phyloP scores from a whole-genome alignment of 2,888 invertebrate species.

The Muschampia plurimacula region DNA sequence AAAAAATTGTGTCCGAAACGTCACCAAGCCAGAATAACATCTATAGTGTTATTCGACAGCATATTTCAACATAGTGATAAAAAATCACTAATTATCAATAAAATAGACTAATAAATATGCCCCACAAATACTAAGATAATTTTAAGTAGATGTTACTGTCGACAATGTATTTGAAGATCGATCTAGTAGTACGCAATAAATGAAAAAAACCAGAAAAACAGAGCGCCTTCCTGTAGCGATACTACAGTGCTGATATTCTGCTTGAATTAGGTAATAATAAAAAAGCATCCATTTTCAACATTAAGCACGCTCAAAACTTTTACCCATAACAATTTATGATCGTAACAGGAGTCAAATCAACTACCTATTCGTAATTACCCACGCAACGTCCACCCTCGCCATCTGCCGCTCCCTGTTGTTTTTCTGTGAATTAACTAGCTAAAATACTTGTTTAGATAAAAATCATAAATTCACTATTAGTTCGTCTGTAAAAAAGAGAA shows the following conservation, averaged over 20 bases:
- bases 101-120: too few species aligned
- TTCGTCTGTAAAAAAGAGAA: conserved; percentile 1
- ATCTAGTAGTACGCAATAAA: too few species aligned
- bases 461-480: conserved; percentile 47
- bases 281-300: not conserved
- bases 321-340: conserved; percentile 51
- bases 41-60: too few species aligned
- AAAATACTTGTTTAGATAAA: conserved; percentile 61
- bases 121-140: too few species aligned
- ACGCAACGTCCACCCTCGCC: conserved; percentile 56
- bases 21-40: too few species aligned
- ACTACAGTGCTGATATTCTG: not conserved
- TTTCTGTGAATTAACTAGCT: conserved; percentile 65
- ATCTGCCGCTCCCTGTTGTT: conserved; percentile 60
- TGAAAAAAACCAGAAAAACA: too few species aligned
- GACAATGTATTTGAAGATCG: too few species aligned
- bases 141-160: too few species aligned
- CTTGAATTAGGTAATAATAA: not conserved
- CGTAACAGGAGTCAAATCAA: conserved; percentile 58
- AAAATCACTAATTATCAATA: too few species aligned
- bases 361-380: conserved; percentile 64
- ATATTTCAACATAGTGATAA: too few species aligned
- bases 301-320: conserved; percentile 39
- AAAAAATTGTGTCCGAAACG: too few species aligned
- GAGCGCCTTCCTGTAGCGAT: too few species aligned